These are phyloP conservation scores for Calidris pugnax DNA, from an alignment of 2,113 vertebrate genomes.

Conservation along the genomic window DNA sequence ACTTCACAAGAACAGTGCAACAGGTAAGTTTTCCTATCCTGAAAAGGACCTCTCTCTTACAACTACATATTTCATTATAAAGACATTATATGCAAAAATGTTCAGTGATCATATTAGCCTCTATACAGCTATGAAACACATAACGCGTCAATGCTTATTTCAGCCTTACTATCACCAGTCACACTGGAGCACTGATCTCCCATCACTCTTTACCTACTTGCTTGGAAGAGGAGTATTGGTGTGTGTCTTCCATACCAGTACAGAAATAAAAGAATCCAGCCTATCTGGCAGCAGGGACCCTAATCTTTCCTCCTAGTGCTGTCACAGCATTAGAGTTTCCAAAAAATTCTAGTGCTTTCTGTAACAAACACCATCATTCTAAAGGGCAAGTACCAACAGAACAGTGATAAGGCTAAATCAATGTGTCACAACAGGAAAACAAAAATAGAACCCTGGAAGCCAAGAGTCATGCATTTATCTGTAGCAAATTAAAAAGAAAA, in stretches of 20 bases:
- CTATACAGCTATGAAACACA: background rate
- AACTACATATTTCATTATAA: background rate
- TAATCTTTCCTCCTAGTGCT: background rate
- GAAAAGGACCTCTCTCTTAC: background rate
- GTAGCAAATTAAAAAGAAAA: background rate
- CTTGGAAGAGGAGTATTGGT: background rate
- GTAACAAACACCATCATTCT: background rate
- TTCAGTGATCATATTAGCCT: background rate
- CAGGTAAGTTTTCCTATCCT: background rate
- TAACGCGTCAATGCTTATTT: too few relatives aligned
- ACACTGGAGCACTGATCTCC: background rate
- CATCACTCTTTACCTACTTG: background rate
- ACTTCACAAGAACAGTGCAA: rapidly evolving
- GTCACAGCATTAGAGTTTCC: background rate
- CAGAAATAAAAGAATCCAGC: background rate
- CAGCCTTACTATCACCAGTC: background rate
- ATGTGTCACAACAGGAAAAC: background rate
- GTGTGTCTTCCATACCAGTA: background rate
- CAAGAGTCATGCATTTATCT: background rate
- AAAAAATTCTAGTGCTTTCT: background rate
- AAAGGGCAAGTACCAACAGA: background rate
- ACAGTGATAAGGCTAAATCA: background rate
- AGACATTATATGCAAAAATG: rapidly evolving
- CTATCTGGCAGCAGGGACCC: background rate
- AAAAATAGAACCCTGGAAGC: background rate